These are phyloP conservation scores for Clanis bilineata DNA, from an alignment of 2,888 invertebrate species.

Conservation along the genomic window DNA sequence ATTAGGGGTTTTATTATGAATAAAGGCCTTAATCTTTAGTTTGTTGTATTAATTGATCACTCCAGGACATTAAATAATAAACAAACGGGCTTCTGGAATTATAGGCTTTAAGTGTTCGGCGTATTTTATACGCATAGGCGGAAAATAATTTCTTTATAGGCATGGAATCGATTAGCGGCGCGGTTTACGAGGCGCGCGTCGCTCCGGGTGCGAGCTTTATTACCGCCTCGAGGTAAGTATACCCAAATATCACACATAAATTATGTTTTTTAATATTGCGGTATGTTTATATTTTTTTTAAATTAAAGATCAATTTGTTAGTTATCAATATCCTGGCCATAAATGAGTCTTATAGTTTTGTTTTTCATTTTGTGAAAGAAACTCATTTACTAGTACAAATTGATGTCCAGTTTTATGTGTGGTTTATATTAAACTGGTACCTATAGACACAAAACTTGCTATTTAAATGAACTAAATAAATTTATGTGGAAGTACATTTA, in stretches of 20 bases:
- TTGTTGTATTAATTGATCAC: slow-evolving; percentile 8
- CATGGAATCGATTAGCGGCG: slow-evolving; percentile 54
- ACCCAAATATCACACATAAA: slow-evolving; percentile 21
- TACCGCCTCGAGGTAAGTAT: slow-evolving; percentile 17
- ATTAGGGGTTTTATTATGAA: too few relatives aligned
- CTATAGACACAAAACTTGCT: too few relatives aligned
- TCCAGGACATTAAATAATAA: neutral
- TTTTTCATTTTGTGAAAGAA: neutral
- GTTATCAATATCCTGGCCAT: neutral
- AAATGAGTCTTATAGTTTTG: neutral
- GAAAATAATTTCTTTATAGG: slow-evolving; percentile 57
- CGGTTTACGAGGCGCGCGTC: slow-evolving; percentile 48
- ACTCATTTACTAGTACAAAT: neutral
- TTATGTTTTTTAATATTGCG: neutral
- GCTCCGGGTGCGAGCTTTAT: slow-evolving; percentile 38
- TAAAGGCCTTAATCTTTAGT: neutral
- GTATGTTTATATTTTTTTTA: neutral
- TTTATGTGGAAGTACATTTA: too few relatives aligned
- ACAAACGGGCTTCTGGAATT: slow-evolving; percentile 31
- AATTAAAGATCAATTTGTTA: neutral
- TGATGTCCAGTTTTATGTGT: too few relatives aligned
- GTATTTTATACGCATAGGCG: slow-evolving; percentile 42
- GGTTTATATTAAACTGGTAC: too few relatives aligned
- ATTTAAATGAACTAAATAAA: too few relatives aligned
- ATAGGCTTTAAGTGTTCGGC: slow-evolving; percentile 29